These are phyloP conservation scores for Trachelus troglodyta DNA, from an alignment of 2,888 invertebrate species.

Conservation along the genomic window DNA sequence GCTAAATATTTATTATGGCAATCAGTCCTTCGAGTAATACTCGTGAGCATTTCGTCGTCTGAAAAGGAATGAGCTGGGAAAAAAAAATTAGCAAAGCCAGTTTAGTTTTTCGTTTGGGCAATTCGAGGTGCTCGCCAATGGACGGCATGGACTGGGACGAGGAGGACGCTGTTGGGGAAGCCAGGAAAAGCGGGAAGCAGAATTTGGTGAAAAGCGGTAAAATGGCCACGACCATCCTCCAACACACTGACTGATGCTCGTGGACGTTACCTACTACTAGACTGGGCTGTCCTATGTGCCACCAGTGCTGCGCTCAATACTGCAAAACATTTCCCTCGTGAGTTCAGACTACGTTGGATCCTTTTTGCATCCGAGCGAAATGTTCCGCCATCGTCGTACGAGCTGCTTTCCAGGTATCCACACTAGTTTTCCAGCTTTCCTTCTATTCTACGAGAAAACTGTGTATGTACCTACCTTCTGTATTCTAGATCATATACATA, in stretches of 20 bases:
- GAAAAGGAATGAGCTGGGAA: neutral
- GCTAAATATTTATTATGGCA: neutral
- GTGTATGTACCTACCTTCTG: neutral
- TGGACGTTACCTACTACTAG: neutral
- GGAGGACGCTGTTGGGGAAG: neutral
- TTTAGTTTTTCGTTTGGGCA: neutral
- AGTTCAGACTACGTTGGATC: constrained; percentile 30
- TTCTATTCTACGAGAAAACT: constrained; percentile 30
- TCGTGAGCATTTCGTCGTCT: neutral
- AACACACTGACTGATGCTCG: neutral
- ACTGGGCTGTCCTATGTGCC: neutral
- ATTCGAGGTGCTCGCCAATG: neutral
- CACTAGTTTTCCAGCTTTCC: neutral
- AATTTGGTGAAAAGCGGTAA: neutral
- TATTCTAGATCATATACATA: neutral
- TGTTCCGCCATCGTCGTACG: constrained; percentile 11
- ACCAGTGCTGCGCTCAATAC: constrained; percentile 42
- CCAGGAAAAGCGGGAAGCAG: neutral
- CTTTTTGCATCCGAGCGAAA: constrained; percentile 43
- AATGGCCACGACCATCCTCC: constrained; percentile 1
- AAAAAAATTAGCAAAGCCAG: neutral
- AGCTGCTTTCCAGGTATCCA: neutral
- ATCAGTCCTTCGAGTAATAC: neutral
- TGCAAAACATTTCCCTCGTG: constrained; percentile 52
- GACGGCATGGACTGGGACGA: neutral